Conservation (phyloP, 1,140 invertebrate species). For the Agraylea sexmaculata region DNA sequence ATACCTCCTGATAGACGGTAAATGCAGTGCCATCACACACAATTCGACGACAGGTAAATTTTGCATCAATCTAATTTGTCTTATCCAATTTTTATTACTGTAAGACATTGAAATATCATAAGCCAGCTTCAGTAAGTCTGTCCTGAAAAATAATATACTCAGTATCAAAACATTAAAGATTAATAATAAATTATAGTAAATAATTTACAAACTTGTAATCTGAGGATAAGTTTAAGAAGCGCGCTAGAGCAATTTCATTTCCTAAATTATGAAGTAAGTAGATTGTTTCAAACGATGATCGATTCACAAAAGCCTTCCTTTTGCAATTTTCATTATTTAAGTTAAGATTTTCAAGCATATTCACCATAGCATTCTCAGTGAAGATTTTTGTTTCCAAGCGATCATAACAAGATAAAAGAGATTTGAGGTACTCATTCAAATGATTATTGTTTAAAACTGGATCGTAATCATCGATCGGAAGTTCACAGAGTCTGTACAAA, state of each 20-base stretch:
- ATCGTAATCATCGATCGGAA: conserved; percentile 13
- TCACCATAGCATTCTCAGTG: conserved; percentile 6
- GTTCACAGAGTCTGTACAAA: conserved; percentile 17
- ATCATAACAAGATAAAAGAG: conserved; percentile 16
- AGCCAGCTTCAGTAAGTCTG: conserved; percentile 21
- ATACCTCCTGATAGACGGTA: conserved; percentile 35
- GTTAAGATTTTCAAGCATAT: conserved; percentile 13
- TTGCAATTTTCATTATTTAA: conserved; percentile 17
- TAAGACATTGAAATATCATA: conserved; percentile 40
- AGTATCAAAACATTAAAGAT: background rate
- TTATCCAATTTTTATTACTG: conserved; percentile 40
- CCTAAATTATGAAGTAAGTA: conserved; percentile 48
- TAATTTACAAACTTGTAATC: conserved; percentile 13
- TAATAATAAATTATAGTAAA: background rate
- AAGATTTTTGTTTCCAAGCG: conserved; percentile 7
- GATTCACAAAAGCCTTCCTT: conserved; percentile 22
- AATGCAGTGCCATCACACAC: conserved; percentile 30
- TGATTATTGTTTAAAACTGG: conserved; percentile 16
- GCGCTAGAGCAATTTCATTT: conserved; percentile 35
- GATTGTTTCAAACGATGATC: conserved; percentile 38
- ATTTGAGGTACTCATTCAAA: conserved; percentile 16
- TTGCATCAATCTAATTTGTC: conserved; percentile 31
- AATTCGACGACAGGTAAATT: conserved; percentile 36
- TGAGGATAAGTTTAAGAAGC: conserved; percentile 32
- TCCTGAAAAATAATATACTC: conserved; percentile 23